These are phyloP conservation scores for Alosa alosa DNA, from an alignment of 2,113 vertebrate species.

Conservation along the genomic window DNA sequence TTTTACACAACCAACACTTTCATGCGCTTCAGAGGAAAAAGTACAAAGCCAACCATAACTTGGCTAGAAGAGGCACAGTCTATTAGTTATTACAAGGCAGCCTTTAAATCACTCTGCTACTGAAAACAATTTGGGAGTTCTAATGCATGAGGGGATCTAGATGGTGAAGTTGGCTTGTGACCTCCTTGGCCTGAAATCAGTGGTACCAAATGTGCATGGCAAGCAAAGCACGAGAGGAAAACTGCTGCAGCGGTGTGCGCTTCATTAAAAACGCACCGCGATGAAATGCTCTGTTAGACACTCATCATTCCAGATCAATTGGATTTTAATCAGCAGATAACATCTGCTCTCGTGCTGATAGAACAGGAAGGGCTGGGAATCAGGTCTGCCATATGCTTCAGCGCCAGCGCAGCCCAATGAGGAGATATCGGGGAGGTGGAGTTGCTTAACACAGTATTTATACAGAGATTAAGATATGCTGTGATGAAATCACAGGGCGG, in stretches of 20 bases:
- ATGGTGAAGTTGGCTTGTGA: constrained; percentile 12
- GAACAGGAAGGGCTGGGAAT: constrained; percentile 6
- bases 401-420: not conserved
- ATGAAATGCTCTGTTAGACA: constrained; percentile 58
- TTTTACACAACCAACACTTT: not conserved
- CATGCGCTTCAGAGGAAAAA: not conserved
- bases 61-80: not conserved
- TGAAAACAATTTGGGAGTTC: not conserved
- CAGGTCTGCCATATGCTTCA: constrained; percentile 51
- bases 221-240: constrained; percentile 39
- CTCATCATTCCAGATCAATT: constrained; percentile 62
- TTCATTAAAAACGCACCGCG: constrained; percentile 56
- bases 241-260: constrained; percentile 49
- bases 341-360: constrained; percentile 58
- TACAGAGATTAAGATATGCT: not conserved
- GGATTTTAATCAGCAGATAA: constrained; percentile 57
- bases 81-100: not conserved
- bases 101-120: not conserved
- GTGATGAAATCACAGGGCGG: not conserved
- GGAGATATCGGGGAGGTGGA: not conserved
- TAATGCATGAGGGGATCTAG: not conserved
- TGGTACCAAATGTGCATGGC: constrained; percentile 54
- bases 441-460: constrained; percentile 31
- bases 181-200: constrained; percentile 54
- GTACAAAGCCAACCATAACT: not conserved